Base-by-base conservation (phyloP, 1,140 invertebrate species). In the Hirudo medicinalis region DNA sequence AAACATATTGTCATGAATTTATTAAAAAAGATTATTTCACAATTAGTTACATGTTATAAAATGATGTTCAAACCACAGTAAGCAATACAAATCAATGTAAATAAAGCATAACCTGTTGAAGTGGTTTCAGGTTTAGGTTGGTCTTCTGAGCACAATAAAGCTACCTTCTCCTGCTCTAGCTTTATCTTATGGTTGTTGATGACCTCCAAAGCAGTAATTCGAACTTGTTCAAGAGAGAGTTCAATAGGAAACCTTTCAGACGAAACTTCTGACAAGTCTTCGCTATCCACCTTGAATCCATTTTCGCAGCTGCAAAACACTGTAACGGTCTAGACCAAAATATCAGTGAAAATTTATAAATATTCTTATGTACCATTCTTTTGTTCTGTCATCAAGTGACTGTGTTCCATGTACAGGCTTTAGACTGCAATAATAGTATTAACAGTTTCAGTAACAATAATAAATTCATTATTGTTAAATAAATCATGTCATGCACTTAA, bases 281-380 rank as follows among this genome's bases (percentile, higher is more conserved):
- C 57, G 1, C 43, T 15, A 9, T 49, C 29, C 57, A 63, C 22
- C 57, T 11, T 20, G 11, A 32, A 63, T 63, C 57, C 57, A n/a
- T 63, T 63, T 13, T 63, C 22, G 17, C 57, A 63, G 29, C 57
- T 63, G 43, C 43, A 63, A 63, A 63, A n/a, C 57, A 63, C 32
- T 36, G 11, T 19, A 25, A 25, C 1, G 8, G 19, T 63, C 22
- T 25, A n/a, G 57, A 63, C 22, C 22, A 63, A 25, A n/a, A n/a
- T 15, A 1, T 11, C 19, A 20, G 19, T 25, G 22, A 4, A 63
- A n/a, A 25, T 11, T 25, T 63, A 25, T 15, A 63, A 63, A 15
- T 22, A 63, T 25, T 25, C 17, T 0, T 32, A n/a, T 25, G 2
- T 63, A 63, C 57, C 29, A 22, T 32, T 63, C 22, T 63, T 49